A percentile compares a stretch with the other conserved stretches of the same genome.
Conservation (phyloP, 64 coral and sea anemone species). For the Actinia equina region DNA sequence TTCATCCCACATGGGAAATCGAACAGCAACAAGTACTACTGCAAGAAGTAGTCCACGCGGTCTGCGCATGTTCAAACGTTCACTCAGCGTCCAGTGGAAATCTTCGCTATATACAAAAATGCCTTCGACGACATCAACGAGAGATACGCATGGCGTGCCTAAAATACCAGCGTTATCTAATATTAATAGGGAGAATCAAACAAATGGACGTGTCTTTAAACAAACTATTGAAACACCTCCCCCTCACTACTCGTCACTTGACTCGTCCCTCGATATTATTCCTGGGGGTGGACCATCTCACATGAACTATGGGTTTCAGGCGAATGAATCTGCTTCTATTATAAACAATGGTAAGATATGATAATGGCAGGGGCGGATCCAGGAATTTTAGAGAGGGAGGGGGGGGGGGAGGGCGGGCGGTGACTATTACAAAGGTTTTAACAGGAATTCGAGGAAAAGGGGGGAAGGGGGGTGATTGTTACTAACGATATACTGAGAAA, state of each 20-base stretch:
- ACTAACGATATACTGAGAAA: too few relatives aligned
- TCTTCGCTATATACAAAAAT: not conserved
- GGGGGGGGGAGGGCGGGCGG: too few relatives aligned
- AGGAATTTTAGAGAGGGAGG: too few relatives aligned
- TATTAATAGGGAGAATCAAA: not conserved
- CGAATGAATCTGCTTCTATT: not conserved
- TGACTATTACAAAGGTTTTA: too few relatives aligned
- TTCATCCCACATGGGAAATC: not conserved
- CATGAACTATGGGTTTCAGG: not conserved
- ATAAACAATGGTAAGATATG: not conserved
- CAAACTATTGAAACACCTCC: not conserved
- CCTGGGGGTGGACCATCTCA: not conserved
- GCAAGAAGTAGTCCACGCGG: not conserved
- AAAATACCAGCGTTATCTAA: not conserved
- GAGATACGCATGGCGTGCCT: not conserved
- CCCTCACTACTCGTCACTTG: constrained; percentile 6
- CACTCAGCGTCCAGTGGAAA: not conserved
- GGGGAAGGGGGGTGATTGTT: too few relatives aligned
- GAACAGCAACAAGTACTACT: not conserved
- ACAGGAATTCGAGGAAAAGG: too few relatives aligned
- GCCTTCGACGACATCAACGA: not conserved
- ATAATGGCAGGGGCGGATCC: too few relatives aligned
- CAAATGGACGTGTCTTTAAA: not conserved
- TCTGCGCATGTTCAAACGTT: not conserved
- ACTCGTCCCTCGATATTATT: not conserved